phyloP scores from a whole-genome alignment of 2,888 invertebrate genomes.

The Epirrita christyi region DNA sequence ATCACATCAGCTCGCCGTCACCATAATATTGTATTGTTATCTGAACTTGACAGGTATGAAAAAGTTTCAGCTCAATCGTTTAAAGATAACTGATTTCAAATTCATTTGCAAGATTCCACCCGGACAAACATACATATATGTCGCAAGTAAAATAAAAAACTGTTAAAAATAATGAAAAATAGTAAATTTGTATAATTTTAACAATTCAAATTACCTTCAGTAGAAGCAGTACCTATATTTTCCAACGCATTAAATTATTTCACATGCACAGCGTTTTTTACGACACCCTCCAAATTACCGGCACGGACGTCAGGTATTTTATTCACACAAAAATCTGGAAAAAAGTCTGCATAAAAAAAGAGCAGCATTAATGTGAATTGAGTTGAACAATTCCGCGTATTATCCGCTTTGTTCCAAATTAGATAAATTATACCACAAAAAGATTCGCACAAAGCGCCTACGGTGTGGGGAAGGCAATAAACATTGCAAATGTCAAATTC shows the following conservation, averaged over 20 bases:
- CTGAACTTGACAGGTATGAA: no score
- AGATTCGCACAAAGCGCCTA: slow-evolving; percentile 66
- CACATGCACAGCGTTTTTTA: slow-evolving; percentile 17
- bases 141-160: no score
- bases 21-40: no score
- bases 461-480: slow-evolving; percentile 66
- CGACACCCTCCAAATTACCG: slow-evolving; percentile 22
- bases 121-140: no score
- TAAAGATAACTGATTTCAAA: no score
- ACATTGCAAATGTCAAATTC: slow-evolving; percentile 75
- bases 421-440: slow-evolving; percentile 78
- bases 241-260: slow-evolving; percentile 17
- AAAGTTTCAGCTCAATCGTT: no score
- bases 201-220: slow-evolving; percentile 5
- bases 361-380: slow-evolving; percentile 47
- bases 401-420: slow-evolving; percentile 75
- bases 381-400: slow-evolving; percentile 55
- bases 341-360: slow-evolving; percentile 36
- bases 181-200: slow-evolving; percentile 2
- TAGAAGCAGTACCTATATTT: slow-evolving; percentile 6
- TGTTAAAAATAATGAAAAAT: not conserved
- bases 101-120: no score
- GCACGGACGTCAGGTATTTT: slow-evolving; percentile 26
- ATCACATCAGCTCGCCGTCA: no score
- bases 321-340: slow-evolving; percentile 28